These are phyloP conservation scores for Formica selysi DNA, from an alignment of 1,140 invertebrate genomes.

Conservation along the genomic window DNA sequence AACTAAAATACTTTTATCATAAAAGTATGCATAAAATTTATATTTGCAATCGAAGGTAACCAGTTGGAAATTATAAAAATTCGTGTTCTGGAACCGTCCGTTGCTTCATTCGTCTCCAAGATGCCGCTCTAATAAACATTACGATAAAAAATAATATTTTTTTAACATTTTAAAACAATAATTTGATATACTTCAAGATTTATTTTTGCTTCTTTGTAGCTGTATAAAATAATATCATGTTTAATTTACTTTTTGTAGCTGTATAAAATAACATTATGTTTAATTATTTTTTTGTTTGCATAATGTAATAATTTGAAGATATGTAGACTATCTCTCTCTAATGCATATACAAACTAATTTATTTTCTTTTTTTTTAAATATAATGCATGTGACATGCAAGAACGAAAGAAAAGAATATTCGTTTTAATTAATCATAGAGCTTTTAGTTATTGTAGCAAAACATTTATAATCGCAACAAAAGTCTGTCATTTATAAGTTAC, in stretches of 20 bases:
- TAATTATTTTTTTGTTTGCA: conserved; percentile 14
- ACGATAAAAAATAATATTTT: background rate
- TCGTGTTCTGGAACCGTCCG: background rate
- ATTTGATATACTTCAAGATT: background rate
- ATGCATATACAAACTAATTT: background rate
- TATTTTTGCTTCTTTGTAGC: background rate
- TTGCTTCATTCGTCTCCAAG: background rate
- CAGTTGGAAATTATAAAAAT: background rate
- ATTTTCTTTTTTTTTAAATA: background rate
- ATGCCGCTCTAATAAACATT: conserved; percentile 16
- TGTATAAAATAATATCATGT: background rate
- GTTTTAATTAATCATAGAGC: background rate
- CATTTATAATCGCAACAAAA: conserved; percentile 3
- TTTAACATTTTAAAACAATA: conserved; percentile 3
- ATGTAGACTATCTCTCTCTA: no score
- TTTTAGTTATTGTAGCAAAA: conserved; percentile 10
- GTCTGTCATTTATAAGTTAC: background rate
- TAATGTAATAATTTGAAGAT: conserved; percentile 18
- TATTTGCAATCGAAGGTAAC: conserved; percentile 39
- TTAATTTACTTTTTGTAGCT: background rate
- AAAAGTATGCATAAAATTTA: conserved; percentile 13
- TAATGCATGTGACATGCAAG: background rate
- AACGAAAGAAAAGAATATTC: background rate
- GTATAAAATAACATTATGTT: background rate
- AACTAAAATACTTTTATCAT: background rate